Evolutionary conservation across 2,888 invertebrate genomes (phyloP), one percentile per base, ranked within the genome.

Genomic region (Caenorhabditis japonica): DNA sequence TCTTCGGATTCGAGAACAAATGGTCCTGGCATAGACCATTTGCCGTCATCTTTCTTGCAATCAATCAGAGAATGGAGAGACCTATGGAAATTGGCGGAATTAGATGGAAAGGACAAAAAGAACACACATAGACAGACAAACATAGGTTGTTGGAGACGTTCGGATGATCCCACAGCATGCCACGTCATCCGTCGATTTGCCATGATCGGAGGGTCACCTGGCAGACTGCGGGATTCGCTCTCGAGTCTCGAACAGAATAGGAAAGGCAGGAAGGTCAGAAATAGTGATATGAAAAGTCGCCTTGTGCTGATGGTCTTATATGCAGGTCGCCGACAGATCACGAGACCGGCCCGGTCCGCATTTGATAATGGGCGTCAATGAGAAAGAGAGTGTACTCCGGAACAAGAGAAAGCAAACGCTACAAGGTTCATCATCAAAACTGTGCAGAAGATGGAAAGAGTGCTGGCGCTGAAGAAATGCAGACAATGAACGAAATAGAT

Each of bases 11-110:
- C 46, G 49, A 49, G 39, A 55, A 56, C 64, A 64, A 64, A 64
- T 64, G 64, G 64, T 64, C 64, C 64, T 64, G 64, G 64, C 64
- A 64, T 64, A 64, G 64, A 64, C 64, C 64, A 64, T 64, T 64
- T 64, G 64, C 49, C 49, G 38, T 47, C 64, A 56, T 56, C 64
- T 49, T 30, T 49, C 55, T 62, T 62, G 52, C n/a, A 44, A 13
- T 44, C 23, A 23, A 43, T n/a, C 21, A 36, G 25, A 36, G 36
- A 23, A 36, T 36, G 44, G 27, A 62, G 46, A 44, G 49, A 64
- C 56, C 64, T 64, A 64, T n/a, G 47, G 52, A 52, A 62, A 55
- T 39, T 38, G 38, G 7, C 19, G 33, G 36, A 38, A 62, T 53
- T 61, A 61, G 60, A 44, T 53, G n/a, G 3, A 23, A 33, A 49